Base-by-base conservation (phyloP, 2,888 invertebrate species). In the Anagyrus pseudococci region DNA sequence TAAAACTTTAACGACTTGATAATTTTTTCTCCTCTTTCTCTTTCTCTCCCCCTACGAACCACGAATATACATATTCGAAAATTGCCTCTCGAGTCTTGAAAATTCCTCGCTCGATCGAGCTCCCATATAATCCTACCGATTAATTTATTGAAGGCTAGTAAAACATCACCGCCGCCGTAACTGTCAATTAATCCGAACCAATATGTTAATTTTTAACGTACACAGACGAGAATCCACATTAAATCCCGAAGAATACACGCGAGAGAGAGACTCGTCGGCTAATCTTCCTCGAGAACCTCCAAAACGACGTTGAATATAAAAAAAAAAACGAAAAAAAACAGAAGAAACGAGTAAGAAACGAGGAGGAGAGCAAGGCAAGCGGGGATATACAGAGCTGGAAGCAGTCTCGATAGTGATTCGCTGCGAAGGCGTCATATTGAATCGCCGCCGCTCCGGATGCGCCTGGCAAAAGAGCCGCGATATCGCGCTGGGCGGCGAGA, bases 401-500 rank as follows among this genome's bases (percentile, higher is more conserved):
- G 46, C 17, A 17, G 22, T 10, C 10, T 53, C 62, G 41, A 62
- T 57, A 22, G 48, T 58, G 58, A 59, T 58, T 59, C 50, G 56
- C 43, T 17, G 44, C 41, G 26, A 44, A 57, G 49, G 56, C 59
- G 64, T 59, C 56, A 56, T 59, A 56, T 59, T 55, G 33, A 59
- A 59, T 59, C 46, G 55, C 33, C 57, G 37, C 29, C 7, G 52
- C 8, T 37, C 33, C 4, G 33, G n/a, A n/a, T n/a, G n/a, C 3
- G 54, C 20, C 49, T 13, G 33, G 33, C 10, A 37, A 49, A 53
- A 43, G n/a, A n/a, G n/a, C n/a, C n/a, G n/a, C n/a, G n/a, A n/a
- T n/a, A n/a, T n/a, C n/a, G n/a, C n/a, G n/a, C n/a, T n/a, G n/a
- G 64, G 62, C 33, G 33, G 33, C 15, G 33, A 37, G 13, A 37